These are phyloP conservation scores for Albula glossodonta DNA, from an alignment of 2,113 vertebrate genomes.

Conservation along the genomic window DNA sequence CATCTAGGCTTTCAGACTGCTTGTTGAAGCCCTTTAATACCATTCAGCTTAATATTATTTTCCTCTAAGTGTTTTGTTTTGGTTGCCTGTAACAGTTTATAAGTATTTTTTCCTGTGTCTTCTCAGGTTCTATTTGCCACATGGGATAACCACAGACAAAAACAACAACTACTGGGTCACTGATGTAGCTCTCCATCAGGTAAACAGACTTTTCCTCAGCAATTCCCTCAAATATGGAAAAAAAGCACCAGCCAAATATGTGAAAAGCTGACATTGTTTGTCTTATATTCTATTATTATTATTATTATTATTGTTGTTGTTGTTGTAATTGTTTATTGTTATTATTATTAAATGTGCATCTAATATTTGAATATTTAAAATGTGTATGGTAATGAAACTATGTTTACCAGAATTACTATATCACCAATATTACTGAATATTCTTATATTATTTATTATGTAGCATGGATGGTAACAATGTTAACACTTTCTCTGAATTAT, in stretches of 20 bases:
- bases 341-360: too few relatives aligned
- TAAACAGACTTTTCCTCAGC: constrained; percentile 45
- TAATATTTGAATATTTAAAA: too few relatives aligned
- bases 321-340: too few relatives aligned
- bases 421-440: too few relatives aligned
- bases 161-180: constrained; percentile 94
- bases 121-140: constrained; percentile 91
- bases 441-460: too few relatives aligned
- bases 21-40: neutral
- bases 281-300: too few relatives aligned
- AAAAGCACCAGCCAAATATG: neutral
- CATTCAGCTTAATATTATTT: neutral
- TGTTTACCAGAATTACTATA: too few relatives aligned
- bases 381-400: too few relatives aligned
- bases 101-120: constrained; percentile 31
- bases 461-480: too few relatives aligned
- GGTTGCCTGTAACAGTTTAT: neutral
- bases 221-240: neutral
- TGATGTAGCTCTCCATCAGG: constrained; percentile 97
- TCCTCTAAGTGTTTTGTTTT: neutral
- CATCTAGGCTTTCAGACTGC: neutral
- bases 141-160: constrained; percentile 87
- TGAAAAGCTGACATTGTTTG: too few relatives aligned
- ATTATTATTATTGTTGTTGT: too few relatives aligned
- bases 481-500: too few relatives aligned